These are phyloP conservation scores for Aspidiotus rigidus DNA, from an alignment of 2,888 invertebrate species.

Conservation along the genomic window DNA sequence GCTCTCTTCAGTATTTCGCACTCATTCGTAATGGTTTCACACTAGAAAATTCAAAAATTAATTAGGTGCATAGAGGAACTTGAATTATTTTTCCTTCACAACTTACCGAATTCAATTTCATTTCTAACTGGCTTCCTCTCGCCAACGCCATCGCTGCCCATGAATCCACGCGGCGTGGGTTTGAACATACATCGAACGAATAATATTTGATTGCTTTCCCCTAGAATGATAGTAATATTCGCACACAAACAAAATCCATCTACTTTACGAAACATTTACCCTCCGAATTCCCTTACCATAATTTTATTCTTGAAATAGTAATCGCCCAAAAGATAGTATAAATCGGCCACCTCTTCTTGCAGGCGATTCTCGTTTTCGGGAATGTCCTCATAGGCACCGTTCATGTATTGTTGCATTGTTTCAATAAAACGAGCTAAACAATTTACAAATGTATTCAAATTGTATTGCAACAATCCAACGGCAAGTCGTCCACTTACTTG, in stretches of 20 bases:
- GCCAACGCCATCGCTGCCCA: constrained; percentile 87
- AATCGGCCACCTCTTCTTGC: constrained; percentile 38
- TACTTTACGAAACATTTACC: background rate
- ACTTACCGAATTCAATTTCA: constrained; percentile 58
- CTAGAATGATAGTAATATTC: constrained; percentile 35
- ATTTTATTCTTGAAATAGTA: constrained; percentile 69
- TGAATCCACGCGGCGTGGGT: constrained; percentile 72
- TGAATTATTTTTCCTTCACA: constrained; percentile 9
- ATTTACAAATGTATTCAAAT: background rate
- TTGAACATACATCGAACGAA: constrained; percentile 69
- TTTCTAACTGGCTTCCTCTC: constrained; percentile 66
- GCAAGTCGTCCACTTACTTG: constrained; percentile 43
- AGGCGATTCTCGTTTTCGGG: constrained; percentile 43
- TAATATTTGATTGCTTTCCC: constrained; percentile 65
- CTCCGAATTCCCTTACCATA: constrained; percentile 36
- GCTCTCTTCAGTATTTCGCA: constrained; percentile 45
- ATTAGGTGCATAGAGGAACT: constrained; percentile 6
- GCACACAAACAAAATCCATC: background rate
- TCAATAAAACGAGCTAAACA: constrained; percentile 46
- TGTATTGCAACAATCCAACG: background rate
- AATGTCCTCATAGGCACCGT: constrained; percentile 51
- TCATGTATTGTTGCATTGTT: constrained; percentile 58
- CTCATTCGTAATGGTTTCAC: constrained; percentile 45
- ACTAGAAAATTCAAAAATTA: constrained; percentile 35
- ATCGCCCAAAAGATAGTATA: constrained; percentile 82